Evolutionary conservation across 2,797 vertebrate species (phyloP).

Genomic region (Pantherophis alleghaniensis): DNA sequence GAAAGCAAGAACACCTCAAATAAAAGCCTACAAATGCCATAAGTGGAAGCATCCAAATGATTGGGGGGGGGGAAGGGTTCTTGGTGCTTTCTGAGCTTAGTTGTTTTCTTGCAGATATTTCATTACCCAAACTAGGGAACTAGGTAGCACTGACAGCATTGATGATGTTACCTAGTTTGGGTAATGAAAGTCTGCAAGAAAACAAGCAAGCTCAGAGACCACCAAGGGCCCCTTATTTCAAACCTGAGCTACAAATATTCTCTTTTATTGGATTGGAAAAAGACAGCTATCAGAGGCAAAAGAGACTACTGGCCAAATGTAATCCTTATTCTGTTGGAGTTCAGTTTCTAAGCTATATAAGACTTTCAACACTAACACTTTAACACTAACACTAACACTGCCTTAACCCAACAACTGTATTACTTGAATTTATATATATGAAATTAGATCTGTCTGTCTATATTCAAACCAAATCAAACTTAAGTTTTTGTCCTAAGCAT

Average conservation of each 20-base stretch:
- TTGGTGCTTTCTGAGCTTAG: background rate
- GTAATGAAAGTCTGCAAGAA: background rate
- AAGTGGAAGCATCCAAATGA: background rate
- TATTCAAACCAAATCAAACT: background rate
- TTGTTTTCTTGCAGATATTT: background rate
- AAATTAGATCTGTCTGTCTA: background rate
- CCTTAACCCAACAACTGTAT: background rate
- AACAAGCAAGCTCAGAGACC: background rate
- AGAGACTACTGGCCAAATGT: background rate
- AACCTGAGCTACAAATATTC: background rate
- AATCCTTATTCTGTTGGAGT: background rate
- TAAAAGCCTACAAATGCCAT: background rate
- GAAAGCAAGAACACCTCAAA: background rate
- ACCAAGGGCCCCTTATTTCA: background rate
- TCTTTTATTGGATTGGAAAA: background rate
- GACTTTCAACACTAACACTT: background rate
- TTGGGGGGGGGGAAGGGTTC: background rate
- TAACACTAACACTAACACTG: background rate
- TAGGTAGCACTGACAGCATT: background rate
- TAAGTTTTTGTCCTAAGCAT: background rate
- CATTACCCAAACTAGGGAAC: background rate
- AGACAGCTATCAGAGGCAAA: background rate
- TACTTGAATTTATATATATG: background rate
- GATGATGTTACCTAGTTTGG: background rate
- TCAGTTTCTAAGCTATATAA: background rate